Percentiles rank a stretch among this genome's conserved stretches.
phyloP scores from a whole-genome alignment of 2,888 invertebrate genomes.

The Drosophila atripex region DNA sequence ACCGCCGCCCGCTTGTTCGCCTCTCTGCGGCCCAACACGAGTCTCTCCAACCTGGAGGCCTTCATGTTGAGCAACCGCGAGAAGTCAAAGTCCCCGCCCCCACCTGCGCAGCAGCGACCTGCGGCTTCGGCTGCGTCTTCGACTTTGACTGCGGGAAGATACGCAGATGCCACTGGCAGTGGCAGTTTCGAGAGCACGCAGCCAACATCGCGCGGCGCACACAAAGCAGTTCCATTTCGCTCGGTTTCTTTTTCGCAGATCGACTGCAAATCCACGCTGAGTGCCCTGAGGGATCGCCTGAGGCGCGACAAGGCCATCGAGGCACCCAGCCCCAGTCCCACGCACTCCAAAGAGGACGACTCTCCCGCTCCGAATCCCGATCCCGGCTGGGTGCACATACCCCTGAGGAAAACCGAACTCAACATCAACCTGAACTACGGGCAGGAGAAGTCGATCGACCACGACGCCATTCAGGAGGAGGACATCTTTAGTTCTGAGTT shows the following conservation, averaged over 20 bases:
- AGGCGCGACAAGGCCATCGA: constrained; percentile 80
- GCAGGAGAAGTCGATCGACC: constrained; percentile 77
- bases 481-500: constrained; percentile 75
- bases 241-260: constrained; percentile 95
- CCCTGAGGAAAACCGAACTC: constrained; percentile 75
- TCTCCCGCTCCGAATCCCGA: constrained; percentile 60
- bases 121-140: constrained; percentile 20
- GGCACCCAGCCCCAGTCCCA: constrained; percentile 57
- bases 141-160: constrained; percentile 21
- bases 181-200: constrained; percentile 81
- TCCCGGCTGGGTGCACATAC: constrained; percentile 79
- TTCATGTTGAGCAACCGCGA: constrained; percentile 74
- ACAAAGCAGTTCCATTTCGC: constrained; percentile 89
- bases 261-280: constrained; percentile 86
- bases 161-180: constrained; percentile 32
- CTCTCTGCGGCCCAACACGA: constrained; percentile 79
- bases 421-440: constrained; percentile 78
- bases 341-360: constrained; percentile 46
- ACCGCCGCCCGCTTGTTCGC: constrained; percentile 60
- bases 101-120: constrained; percentile 37
- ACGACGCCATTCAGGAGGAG: constrained; percentile 81
- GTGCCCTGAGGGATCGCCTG: constrained; percentile 80
- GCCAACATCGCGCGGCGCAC: constrained; percentile 86
- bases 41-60: constrained; percentile 82
- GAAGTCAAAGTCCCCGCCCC: constrained; percentile 77